Evolutionary conservation across 2,888 invertebrate species (phyloP).

Genomic region (Aspidapion aeneum): DNA sequence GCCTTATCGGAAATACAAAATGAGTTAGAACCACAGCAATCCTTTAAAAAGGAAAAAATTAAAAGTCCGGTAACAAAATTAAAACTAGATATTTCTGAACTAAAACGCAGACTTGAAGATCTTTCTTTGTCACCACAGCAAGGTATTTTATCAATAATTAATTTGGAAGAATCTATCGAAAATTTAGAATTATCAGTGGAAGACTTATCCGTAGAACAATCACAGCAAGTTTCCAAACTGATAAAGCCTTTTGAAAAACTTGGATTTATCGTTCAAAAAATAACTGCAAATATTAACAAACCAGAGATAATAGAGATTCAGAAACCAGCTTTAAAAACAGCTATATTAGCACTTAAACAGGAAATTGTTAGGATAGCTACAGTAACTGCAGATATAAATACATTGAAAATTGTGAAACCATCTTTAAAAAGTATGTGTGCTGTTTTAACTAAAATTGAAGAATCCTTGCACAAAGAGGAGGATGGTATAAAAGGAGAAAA

Average conservation of each 20-base stretch:
- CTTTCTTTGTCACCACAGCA: constrained; percentile 18
- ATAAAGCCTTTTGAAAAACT: constrained; percentile 23
- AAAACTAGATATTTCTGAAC: constrained; percentile 15
- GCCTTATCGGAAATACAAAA: background rate
- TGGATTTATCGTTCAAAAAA: constrained; percentile 15
- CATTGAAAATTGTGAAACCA: constrained; percentile 13
- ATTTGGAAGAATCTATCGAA: constrained; percentile 20
- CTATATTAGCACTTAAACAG: constrained; percentile 25
- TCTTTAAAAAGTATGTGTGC: constrained; percentile 18
- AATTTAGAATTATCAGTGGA: constrained; percentile 5
- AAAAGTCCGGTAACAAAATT: constrained; percentile 22
- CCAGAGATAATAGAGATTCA: constrained; percentile 25
- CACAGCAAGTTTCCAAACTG: constrained; percentile 11
- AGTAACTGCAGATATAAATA: constrained; percentile 15
- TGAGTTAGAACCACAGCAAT: background rate
- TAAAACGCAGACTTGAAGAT: constrained; percentile 21
- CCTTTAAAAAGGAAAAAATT: background rate
- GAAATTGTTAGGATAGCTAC: constrained; percentile 17
- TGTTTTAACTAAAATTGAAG: constrained; percentile 16
- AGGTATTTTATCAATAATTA: constrained; percentile 22
- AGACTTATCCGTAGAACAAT: constrained; percentile 17
- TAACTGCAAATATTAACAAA: constrained; percentile 18
- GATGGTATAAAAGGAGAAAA: constrained; percentile 5
- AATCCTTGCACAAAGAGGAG: constrained; percentile 13
- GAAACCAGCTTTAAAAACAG: constrained; percentile 25